These are phyloP conservation scores for Cyprinodon variegatus DNA, from an alignment of 2,113 vertebrate genomes.

Conservation along the genomic window DNA sequence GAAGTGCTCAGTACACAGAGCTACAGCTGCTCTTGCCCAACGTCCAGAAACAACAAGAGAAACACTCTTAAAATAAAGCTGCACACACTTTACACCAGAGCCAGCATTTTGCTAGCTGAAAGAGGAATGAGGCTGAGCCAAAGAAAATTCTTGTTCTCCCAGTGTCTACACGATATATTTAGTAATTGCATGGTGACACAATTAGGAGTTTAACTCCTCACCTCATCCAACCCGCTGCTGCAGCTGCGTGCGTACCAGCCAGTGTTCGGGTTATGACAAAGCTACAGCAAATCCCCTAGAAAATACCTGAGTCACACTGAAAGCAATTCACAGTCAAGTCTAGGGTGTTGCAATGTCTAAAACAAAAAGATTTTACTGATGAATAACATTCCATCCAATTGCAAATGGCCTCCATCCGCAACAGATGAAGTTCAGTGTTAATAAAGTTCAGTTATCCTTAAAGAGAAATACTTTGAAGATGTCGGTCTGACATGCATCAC, in stretches of 20 bases:
- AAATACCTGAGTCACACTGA: neutral
- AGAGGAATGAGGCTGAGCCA: neutral
- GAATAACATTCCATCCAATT: neutral
- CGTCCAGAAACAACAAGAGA: slow-evolving; percentile 8
- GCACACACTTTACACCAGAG: neutral
- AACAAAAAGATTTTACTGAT: neutral
- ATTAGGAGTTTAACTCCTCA: slow-evolving; percentile 24
- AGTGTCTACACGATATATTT: neutral
- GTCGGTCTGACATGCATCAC: neutral
- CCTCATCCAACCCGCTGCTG: slow-evolving; percentile 27
- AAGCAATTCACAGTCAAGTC: slow-evolving; percentile 3
- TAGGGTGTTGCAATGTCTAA: neutral
- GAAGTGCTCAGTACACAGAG: slow-evolving; percentile 26
- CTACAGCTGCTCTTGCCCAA: slow-evolving; percentile 21
- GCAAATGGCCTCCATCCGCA: neutral
- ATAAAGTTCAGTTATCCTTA: neutral
- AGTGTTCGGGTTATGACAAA: slow-evolving; percentile 41
- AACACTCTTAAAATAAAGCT: neutral
- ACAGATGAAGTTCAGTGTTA: neutral
- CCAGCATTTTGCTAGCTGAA: neutral
- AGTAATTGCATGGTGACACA: slow-evolving; percentile 3
- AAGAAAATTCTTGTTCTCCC: neutral
- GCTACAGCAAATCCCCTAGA: neutral
- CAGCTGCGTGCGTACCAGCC: slow-evolving; percentile 26
- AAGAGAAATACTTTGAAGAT: neutral